Evolutionary conservation across 2,797 vertebrate genomes (phyloP).

Genomic region (Nasua narica): DNA sequence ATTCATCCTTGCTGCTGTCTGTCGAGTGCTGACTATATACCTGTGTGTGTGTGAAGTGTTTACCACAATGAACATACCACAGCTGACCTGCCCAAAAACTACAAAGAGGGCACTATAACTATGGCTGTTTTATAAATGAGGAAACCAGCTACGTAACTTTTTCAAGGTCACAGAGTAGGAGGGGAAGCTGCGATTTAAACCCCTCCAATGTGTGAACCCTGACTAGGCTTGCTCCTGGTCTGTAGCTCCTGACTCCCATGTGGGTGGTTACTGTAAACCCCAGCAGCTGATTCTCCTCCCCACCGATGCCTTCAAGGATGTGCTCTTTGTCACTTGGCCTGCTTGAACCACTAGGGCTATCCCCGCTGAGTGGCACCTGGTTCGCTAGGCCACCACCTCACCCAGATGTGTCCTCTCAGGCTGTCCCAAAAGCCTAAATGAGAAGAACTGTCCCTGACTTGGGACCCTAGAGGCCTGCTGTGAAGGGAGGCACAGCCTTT

Average conservation of each 20-base stretch:
- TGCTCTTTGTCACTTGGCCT: neutral
- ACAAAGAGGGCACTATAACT: neutral
- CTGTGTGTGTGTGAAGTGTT: neutral
- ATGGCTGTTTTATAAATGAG: slow-evolving; percentile 4
- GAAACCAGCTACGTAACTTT: neutral
- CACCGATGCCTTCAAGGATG: neutral
- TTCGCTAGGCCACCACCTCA: neutral
- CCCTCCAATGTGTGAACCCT: neutral
- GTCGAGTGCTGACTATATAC: neutral
- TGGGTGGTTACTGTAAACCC: neutral
- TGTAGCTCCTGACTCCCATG: neutral
- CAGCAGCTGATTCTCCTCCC: neutral
- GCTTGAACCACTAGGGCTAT: neutral
- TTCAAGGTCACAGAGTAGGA: neutral
- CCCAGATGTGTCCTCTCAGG: neutral
- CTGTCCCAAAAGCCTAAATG: neutral
- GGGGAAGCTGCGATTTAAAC: neutral
- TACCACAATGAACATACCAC: neutral
- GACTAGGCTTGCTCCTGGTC: neutral
- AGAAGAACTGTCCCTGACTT: neutral
- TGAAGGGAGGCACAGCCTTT: neutral
- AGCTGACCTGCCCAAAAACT: neutral
- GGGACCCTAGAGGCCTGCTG: neutral
- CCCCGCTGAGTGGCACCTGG: neutral
- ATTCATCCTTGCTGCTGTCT: neutral